Percentiles rank a stretch among this genome's conserved stretches.
phyloP scores from a whole-genome alignment of 2,113 vertebrate genomes.

The Psettodes erumei region DNA sequence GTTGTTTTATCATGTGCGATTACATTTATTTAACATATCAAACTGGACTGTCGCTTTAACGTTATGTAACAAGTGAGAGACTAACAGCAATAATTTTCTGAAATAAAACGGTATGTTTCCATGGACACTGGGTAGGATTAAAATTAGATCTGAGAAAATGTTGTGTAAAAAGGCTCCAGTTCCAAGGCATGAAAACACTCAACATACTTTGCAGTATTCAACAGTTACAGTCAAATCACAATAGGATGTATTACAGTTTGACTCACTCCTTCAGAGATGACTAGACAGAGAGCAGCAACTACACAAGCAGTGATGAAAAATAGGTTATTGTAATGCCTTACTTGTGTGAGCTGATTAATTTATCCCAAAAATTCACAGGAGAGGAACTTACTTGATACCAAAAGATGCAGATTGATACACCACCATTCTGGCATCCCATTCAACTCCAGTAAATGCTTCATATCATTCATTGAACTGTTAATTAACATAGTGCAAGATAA shows the following conservation, averaged over 20 bases:
- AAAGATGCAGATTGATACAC: conserved; percentile 90
- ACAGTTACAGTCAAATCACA: neutral
- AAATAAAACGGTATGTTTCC: conserved; percentile 42
- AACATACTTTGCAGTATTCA: neutral
- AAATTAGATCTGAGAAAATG: conserved; percentile 21
- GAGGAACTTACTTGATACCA: no score
- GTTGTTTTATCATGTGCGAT: neutral
- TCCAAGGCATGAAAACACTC: neutral
- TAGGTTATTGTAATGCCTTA: no score
- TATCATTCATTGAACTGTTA: conserved; percentile 61
- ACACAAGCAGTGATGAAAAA: no score
- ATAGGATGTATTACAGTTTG: neutral
- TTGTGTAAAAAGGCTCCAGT: neutral
- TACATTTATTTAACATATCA: neutral
- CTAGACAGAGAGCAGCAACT: no score
- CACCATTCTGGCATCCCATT: conserved; percentile 85
- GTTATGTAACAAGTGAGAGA: neutral
- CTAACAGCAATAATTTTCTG: neutral
- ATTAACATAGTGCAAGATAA: conserved; percentile 35
- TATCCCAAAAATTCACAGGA: no score
- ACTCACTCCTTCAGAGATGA: no score
- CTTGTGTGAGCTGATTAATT: no score
- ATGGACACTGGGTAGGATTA: conserved; percentile 48
- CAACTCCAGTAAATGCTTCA: conserved; percentile 86
- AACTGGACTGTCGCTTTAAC: neutral